Evolutionary conservation across 1,140 invertebrate species (phyloP).

Genomic region (Drosophila nebulosa): DNA sequence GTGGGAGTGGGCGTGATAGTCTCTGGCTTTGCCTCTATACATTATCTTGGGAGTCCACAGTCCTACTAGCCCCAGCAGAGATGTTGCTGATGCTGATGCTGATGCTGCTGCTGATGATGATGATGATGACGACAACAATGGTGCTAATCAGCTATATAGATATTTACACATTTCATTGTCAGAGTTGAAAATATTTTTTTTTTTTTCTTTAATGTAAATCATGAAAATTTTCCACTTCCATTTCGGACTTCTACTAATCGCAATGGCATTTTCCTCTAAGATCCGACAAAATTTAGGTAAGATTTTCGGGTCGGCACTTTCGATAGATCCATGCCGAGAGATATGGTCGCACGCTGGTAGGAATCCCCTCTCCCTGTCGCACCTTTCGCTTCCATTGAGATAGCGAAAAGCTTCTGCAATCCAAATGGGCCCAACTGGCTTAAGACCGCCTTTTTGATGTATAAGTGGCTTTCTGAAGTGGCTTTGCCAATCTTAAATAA

Average conservation of each 20-base stretch:
- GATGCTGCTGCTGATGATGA: conserved; percentile 22
- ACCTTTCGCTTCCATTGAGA: background rate
- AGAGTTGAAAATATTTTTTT: conserved; percentile 27
- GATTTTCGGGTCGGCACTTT: background rate
- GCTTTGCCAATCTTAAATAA: no score
- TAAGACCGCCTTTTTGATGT: background rate
- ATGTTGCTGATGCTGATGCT: conserved; percentile 8
- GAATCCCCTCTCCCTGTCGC: no score
- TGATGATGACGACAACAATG: conserved; percentile 45
- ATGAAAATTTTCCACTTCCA: conserved; percentile 68
- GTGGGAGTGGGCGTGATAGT: conserved; percentile 39
- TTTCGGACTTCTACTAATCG: background rate
- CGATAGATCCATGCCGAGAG: background rate
- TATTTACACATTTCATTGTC: conserved; percentile 65
- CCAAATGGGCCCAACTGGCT: background rate
- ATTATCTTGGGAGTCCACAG: conserved; percentile 13
- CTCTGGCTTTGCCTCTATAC: background rate
- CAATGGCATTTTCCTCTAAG: conserved; percentile 40
- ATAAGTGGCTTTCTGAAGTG: no score
- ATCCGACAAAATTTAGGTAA: background rate
- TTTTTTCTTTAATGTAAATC: conserved; percentile 58
- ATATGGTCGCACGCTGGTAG: background rate
- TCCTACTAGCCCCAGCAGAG: background rate
- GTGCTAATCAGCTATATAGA: conserved; percentile 64
- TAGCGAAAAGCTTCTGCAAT: background rate